Percentiles rank a stretch among this genome's conserved stretches.
These are phyloP conservation scores for Bibio marci DNA, from an alignment of 2,888 invertebrate genomes.

Conservation along the genomic window DNA sequence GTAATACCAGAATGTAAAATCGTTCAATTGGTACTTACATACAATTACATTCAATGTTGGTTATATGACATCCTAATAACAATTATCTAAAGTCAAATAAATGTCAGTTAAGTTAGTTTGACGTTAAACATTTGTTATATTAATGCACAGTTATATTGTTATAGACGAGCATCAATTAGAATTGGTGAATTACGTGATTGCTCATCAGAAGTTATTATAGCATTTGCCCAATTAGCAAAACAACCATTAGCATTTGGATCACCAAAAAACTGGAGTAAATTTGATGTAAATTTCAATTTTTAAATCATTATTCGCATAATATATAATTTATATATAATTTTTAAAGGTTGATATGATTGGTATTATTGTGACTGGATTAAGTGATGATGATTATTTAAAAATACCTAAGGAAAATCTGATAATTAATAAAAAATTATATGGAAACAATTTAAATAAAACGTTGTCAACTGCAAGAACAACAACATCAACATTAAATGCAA, in stretches of 20 bases:
- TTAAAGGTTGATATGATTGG: conserved; percentile 25
- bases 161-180: conserved; percentile 29
- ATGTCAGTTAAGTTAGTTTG: no score
- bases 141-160: neutral
- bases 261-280: conserved; percentile 27
- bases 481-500: no score
- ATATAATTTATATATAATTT: neutral
- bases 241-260: conserved; percentile 31
- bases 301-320: neutral
- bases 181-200: conserved; percentile 33
- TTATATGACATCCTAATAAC: no score
- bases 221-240: conserved; percentile 32
- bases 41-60: no score
- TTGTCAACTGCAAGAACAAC: no score
- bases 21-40: no score
- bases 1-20: no score
- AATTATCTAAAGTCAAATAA: no score
- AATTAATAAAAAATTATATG: conserved; percentile 9
- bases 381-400: conserved; percentile 13
- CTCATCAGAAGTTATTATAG: conserved; percentile 27
- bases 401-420: conserved; percentile 14
- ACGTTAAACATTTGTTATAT: neutral
- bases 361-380: conserved; percentile 27
- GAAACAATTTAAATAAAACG: no score
- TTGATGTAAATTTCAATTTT: conserved; percentile 14